Conservation (phyloP, 2,888 invertebrate species). For the Bombyx huttoni region DNA sequence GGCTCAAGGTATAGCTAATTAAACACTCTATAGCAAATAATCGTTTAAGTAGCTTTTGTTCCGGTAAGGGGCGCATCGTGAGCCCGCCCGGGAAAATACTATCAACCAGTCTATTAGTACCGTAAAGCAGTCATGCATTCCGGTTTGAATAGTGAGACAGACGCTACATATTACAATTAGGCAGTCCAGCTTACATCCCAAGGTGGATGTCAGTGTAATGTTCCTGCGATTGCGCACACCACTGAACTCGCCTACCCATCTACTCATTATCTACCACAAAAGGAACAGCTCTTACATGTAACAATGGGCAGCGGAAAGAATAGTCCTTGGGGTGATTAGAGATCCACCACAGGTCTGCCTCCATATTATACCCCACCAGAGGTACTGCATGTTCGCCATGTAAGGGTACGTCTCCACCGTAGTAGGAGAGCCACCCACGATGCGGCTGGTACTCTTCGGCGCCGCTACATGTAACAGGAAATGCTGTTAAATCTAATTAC, state of each 20-base stretch:
- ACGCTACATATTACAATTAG: too few species aligned
- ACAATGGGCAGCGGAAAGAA: constrained; percentile 46
- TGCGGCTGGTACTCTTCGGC: constrained; percentile 22
- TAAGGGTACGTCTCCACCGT: constrained; percentile 30
- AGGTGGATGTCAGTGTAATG: neutral
- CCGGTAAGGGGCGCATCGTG: too few species aligned
- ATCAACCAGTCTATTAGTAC: too few species aligned
- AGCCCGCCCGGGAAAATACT: too few species aligned
- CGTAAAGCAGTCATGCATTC: too few species aligned
- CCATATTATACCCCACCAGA: constrained; percentile 22
- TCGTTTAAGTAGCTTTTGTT: too few species aligned
- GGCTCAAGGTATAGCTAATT: too few species aligned
- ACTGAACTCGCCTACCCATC: neutral
- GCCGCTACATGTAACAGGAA: constrained; percentile 20
- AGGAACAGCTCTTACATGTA: constrained; percentile 24
- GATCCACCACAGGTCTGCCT: constrained; percentile 32
- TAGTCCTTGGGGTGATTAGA: constrained; percentile 20
- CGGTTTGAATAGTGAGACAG: too few species aligned
- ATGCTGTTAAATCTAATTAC: neutral
- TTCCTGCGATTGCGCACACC: too few species aligned
- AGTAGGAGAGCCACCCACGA: constrained; percentile 34
- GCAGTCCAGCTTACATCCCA: neutral
- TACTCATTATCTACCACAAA: neutral
- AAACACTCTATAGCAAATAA: too few species aligned
- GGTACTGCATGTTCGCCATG: constrained; percentile 37